Percentiles rank a stretch among this genome's conserved stretches.
These are phyloP conservation scores for Littorina saxatilis DNA, from an alignment of 1,140 invertebrate species.

Conservation along the genomic window DNA sequence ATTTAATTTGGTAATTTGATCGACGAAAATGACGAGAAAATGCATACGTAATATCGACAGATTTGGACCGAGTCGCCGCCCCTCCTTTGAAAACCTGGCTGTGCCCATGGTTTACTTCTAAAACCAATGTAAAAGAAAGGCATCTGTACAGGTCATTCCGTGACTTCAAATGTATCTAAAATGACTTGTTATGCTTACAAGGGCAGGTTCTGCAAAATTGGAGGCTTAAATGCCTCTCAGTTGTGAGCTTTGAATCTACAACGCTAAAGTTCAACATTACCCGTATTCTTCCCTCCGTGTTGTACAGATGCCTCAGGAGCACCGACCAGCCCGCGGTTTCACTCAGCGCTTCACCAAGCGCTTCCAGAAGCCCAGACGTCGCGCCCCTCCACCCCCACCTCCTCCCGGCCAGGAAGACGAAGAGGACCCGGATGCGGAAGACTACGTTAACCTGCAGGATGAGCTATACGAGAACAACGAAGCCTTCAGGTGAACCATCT, in stretches of 20 bases:
- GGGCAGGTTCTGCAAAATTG: neutral
- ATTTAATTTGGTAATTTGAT: no score
- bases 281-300: no score
- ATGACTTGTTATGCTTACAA: no score
- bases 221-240: neutral
- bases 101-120: no score
- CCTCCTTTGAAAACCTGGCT: no score
- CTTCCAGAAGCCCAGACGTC: constrained; percentile 57
- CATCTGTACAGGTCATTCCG: no score
- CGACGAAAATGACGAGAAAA: no score
- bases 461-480: constrained; percentile 34
- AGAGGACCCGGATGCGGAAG: neutral
- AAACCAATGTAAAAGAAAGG: no score
- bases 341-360: constrained; percentile 54
- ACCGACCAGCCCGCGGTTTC: constrained; percentile 38
- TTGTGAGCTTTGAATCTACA: neutral
- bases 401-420: constrained; percentile 14
- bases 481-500: constrained; percentile 31
- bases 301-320: constrained; percentile 7
- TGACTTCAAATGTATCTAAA: no score
- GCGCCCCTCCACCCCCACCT: constrained; percentile 53
- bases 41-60: no score
- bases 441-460: constrained; percentile 30
- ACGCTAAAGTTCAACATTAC: no score
- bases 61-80: no score